phyloP scores from a whole-genome alignment of 2,888 invertebrate species.

The Platynereis dumerilii region DNA sequence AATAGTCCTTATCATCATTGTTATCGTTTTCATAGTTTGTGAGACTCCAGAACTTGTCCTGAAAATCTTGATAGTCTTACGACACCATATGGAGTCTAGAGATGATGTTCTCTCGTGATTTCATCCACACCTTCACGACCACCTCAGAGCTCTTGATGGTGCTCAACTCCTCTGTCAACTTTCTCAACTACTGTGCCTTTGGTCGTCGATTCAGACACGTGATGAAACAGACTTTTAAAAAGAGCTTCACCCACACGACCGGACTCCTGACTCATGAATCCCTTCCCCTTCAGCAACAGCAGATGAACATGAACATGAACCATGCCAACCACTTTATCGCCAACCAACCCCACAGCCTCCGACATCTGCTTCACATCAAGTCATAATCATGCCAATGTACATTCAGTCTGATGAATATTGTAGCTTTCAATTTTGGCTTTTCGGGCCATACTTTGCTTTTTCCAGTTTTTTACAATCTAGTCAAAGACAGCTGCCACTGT shows the following conservation, averaged over 20 bases:
- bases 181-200: slow-evolving; percentile 37
- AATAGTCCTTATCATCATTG: slow-evolving; percentile 35
- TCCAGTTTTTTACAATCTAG: too few species aligned
- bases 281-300: slow-evolving; percentile 16
- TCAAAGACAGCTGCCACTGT: too few species aligned
- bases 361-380: too few species aligned
- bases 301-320: slow-evolving; percentile 1
- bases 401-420: too few species aligned
- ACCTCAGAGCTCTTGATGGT: slow-evolving; percentile 28
- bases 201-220: slow-evolving; percentile 35
- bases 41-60: slow-evolving; percentile 32
- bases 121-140: slow-evolving; percentile 11
- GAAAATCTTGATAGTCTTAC: neutral
- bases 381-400: too few species aligned
- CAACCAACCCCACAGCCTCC: too few species aligned
- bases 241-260: neutral
- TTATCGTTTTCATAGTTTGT: slow-evolving; percentile 36
- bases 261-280: slow-evolving; percentile 18
- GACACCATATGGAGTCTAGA: slow-evolving; percentile 5
- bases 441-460: too few species aligned
- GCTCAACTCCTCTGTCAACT: slow-evolving; percentile 38
- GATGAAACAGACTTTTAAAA: slow-evolving; percentile 28
- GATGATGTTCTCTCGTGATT: neutral
- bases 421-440: too few species aligned
- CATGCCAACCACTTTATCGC: neutral